phyloP scores from a whole-genome alignment of 2,797 vertebrate species.

The Emys orbicularis region DNA sequence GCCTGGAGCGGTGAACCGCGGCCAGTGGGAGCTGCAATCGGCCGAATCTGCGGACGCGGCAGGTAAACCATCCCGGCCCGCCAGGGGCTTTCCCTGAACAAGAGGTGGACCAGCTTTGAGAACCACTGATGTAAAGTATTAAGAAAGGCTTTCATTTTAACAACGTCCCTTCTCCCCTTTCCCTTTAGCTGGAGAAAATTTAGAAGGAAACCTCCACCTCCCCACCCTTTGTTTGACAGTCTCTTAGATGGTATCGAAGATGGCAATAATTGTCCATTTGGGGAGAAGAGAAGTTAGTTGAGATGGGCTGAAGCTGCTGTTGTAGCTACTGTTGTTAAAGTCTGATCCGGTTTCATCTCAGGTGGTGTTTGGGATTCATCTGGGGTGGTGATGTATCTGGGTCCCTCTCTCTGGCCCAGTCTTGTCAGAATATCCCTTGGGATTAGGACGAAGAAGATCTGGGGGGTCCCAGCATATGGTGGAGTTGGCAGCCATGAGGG shows the following conservation, averaged over 20 bases:
- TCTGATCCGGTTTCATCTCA: background rate
- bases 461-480: background rate
- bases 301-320: background rate
- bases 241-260: background rate
- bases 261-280: background rate
- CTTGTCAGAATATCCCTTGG: background rate
- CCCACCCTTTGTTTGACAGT: no score
- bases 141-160: no score
- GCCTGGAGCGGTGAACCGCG: no score
- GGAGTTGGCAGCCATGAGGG: background rate
- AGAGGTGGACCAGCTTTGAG: no score
- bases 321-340: background rate
- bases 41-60: no score
- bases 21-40: no score
- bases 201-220: no score
- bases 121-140: no score
- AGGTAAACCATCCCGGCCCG: no score
- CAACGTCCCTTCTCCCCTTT: background rate
- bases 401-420: background rate
- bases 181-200: background rate
- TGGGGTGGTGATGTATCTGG: background rate
- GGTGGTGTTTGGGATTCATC: background rate
- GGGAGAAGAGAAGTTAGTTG: background rate
- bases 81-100: no score
- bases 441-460: background rate